phyloP scores from a whole-genome alignment of 2,888 invertebrate genomes.

The Megamerina dolium region DNA sequence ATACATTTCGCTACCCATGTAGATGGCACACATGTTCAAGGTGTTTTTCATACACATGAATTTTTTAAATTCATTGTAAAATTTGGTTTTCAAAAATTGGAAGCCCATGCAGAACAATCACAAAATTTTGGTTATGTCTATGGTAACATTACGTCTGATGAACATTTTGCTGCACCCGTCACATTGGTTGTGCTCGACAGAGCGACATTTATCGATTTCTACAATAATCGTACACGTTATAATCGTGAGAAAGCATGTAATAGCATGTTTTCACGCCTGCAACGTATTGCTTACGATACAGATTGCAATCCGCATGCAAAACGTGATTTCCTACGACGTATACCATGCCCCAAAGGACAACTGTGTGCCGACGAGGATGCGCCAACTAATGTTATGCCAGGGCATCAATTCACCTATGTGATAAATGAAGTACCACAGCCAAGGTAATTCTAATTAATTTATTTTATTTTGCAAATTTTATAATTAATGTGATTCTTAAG shows the following conservation, averaged over 20 bases:
- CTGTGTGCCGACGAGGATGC: conserved; percentile 85
- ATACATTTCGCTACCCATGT: too few relatives aligned
- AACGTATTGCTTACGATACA: conserved; percentile 75
- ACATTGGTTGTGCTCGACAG: conserved; percentile 89
- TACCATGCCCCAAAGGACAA: conserved; percentile 73
- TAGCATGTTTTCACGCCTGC: conserved; percentile 79
- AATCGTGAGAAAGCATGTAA: conserved; percentile 71
- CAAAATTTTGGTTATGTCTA: conserved; percentile 93
- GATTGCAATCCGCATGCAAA: conserved; percentile 62
- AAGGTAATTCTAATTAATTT: too few relatives aligned
- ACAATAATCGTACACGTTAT: conserved; percentile 72
- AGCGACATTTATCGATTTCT: conserved; percentile 81
- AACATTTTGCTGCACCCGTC: conserved; percentile 53
- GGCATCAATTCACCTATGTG: conserved; percentile 89
- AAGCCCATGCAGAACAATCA: conserved; percentile 72
- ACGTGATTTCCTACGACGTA: conserved; percentile 66
- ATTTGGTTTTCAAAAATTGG: conserved; percentile 95
- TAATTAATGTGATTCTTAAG: too few relatives aligned
- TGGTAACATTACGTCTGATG: conserved; percentile 81
- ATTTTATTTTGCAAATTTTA: too few relatives aligned
- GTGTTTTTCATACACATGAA: conserved; percentile 61
- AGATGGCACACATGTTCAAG: conserved; percentile 55
- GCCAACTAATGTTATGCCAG: conserved; percentile 75
- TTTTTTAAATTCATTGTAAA: conserved; percentile 90
- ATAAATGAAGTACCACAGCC: conserved; percentile 86